phyloP scores from a whole-genome alignment of 2,113 vertebrate genomes.

The Alaudala cheleensis region DNA sequence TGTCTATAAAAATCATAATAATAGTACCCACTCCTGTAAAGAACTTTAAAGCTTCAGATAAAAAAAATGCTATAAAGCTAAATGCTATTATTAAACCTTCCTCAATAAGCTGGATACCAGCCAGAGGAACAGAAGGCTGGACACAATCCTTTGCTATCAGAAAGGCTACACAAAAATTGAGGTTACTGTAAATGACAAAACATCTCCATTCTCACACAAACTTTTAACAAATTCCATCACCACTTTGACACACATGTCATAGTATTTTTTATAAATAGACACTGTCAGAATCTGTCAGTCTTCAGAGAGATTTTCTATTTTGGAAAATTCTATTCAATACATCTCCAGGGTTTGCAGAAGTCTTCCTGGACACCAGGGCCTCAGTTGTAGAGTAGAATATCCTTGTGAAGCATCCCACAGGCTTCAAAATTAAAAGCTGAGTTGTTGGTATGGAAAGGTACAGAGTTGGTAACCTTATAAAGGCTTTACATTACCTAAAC shows the following conservation, averaged over 20 bases:
- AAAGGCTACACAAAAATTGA: constrained; percentile 5
- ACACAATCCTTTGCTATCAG: neutral
- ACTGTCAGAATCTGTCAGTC: neutral
- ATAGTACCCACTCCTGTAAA: neutral
- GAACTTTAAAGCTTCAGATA: constrained; percentile 18
- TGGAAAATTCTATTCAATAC: neutral
- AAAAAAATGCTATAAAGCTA: constrained; percentile 17
- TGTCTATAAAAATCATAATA: neutral
- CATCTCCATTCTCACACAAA: constrained; percentile 2
- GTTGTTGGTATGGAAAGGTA: neutral
- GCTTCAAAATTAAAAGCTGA: neutral
- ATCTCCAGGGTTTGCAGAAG: neutral
- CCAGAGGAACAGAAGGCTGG: constrained; percentile 25
- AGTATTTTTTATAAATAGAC: neutral
- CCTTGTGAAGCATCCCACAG: neutral
- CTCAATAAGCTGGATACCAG: constrained; percentile 10
- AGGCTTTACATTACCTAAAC: neutral
- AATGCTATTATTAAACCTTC: constrained; percentile 32
- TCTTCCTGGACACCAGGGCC: neutral
- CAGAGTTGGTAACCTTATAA: neutral
- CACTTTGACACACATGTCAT: neutral
- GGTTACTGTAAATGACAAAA: constrained; percentile 37
- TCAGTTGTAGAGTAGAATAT: neutral
- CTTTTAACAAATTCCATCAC: neutral
- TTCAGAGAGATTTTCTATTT: neutral